These are phyloP conservation scores for Aurelia coerulea DNA, from an alignment of 30 jellyfish, hydroid and myxozoan genomes.

Conservation along the genomic window DNA sequence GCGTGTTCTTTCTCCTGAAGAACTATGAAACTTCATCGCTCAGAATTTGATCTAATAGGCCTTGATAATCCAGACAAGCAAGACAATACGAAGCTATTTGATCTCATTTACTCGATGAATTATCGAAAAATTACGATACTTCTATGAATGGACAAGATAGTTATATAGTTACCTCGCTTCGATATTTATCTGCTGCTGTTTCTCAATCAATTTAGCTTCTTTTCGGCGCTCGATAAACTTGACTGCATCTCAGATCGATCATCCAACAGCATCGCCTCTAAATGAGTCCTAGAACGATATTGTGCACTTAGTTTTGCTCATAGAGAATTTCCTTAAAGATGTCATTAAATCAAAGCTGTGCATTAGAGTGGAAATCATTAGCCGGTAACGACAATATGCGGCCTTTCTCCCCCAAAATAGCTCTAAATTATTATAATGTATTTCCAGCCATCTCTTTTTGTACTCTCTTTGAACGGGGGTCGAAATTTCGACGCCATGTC, in stretches of 20 bases:
- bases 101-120: too few relatives aligned
- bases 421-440: neutral
- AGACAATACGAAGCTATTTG: too few relatives aligned
- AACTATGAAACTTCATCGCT: too few relatives aligned
- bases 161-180: neutral
- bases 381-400: slow-evolving; percentile 25
- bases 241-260: neutral
- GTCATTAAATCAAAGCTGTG: slow-evolving; percentile 15
- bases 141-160: too few relatives aligned
- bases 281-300: slow-evolving; percentile 5
- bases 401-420: slow-evolving; percentile 37
- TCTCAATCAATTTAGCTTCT: neutral
- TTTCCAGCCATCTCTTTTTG: too few relatives aligned
- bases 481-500: too few relatives aligned
- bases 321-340: slow-evolving; percentile 51
- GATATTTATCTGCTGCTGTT: neutral
- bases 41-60: too few relatives aligned
- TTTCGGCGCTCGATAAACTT: neutral
- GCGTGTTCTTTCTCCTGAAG: too few relatives aligned
- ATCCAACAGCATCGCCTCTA: neutral
- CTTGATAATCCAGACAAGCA: too few relatives aligned
- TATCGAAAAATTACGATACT: too few relatives aligned
- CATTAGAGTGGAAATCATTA: slow-evolving; percentile 42
- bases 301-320: slow-evolving; percentile 26
- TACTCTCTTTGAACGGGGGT: too few relatives aligned